phyloP scores from a whole-genome alignment of 2,888 invertebrate genomes.

The Gymnoscelis rufifasciata region DNA sequence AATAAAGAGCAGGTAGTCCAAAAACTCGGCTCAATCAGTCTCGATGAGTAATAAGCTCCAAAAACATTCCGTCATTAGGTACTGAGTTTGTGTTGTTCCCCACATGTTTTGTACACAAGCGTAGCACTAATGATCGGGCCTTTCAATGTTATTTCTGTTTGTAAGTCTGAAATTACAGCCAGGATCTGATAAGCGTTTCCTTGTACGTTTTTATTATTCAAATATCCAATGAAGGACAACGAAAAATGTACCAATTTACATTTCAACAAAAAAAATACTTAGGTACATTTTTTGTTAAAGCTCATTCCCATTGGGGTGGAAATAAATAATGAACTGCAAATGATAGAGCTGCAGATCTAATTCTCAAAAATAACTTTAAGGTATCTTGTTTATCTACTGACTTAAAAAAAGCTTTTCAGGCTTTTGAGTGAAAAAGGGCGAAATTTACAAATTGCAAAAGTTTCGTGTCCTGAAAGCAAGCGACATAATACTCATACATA shows the following conservation, averaged over 20 bases:
- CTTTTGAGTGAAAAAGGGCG: constrained; percentile 14
- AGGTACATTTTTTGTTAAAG: no score
- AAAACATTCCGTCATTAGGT: constrained; percentile 24
- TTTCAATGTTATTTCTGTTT: constrained; percentile 4
- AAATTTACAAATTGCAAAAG: constrained; percentile 26
- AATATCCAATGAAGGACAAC: no score
- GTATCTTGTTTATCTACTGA: constrained; percentile 8
- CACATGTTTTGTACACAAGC: constrained; percentile 19
- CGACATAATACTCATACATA: constrained; percentile 27
- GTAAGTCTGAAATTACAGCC: neutral
- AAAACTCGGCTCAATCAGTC: constrained; percentile 22
- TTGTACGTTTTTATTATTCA: neutral
- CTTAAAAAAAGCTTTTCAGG: constrained; percentile 9
- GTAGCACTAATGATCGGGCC: constrained; percentile 20
- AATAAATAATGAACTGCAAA: no score
- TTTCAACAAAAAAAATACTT: neutral
- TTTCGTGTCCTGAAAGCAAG: constrained; percentile 23
- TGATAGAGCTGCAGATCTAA: no score
- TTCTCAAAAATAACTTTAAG: constrained; percentile 5
- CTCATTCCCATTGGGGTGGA: no score
- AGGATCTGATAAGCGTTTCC: neutral
- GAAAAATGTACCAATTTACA: no score
- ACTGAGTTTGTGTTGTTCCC: constrained; percentile 21
- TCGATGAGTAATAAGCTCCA: constrained; percentile 26
- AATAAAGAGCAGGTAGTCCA: constrained; percentile 16